phyloP scores from a whole-genome alignment of 2,797 vertebrate species.

The Gastrophryne carolinensis region DNA sequence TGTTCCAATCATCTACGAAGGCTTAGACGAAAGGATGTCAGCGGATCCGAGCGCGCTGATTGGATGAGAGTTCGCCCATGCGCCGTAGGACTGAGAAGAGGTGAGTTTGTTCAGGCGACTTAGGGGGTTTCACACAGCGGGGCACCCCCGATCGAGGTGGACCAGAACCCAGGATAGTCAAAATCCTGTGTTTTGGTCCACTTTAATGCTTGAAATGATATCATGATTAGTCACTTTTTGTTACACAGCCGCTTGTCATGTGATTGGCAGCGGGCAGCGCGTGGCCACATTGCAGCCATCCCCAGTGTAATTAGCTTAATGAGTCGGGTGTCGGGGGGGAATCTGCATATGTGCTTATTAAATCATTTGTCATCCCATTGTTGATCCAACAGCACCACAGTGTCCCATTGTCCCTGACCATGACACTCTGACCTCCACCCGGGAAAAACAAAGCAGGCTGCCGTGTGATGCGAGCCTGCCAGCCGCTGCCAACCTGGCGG shows the following conservation, averaged over 20 bases:
- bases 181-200: no score
- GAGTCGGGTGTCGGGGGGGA: constrained; percentile 72
- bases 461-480: constrained; percentile 44
- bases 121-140: no score
- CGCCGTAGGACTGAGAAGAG: no score
- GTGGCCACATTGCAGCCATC: constrained; percentile 71
- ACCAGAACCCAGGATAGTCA: no score
- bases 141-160: no score
- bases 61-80: no score
- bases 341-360: constrained; percentile 77
- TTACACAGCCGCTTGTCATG: background rate
- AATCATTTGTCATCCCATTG: constrained; percentile 79
- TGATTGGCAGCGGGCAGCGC: constrained; percentile 57
- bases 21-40: no score
- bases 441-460: constrained; percentile 56
- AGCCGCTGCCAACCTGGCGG: constrained; percentile 16
- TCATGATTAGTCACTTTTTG: no score
- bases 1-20: no score
- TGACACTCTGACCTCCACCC: constrained; percentile 62
- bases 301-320: constrained; percentile 71
- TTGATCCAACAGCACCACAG: constrained; percentile 72
- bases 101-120: no score
- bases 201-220: no score
- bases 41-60: no score
- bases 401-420: constrained; percentile 63